phyloP scores from a whole-genome alignment of 2,888 invertebrate genomes.

The Ichneumoninae sp. region DNA sequence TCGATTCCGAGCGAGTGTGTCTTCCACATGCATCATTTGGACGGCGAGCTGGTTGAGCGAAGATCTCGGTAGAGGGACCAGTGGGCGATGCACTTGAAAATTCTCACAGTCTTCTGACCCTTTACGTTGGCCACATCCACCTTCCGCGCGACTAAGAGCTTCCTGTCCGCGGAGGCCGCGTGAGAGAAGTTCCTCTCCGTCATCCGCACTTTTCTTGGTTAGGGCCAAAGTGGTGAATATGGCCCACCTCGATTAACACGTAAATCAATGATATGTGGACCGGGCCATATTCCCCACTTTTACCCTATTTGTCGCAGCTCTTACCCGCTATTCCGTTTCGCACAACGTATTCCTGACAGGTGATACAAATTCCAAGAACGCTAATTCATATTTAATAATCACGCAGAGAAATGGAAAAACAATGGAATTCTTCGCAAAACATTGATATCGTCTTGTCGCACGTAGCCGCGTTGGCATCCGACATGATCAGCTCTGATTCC shows the following conservation, averaged over 20 bases:
- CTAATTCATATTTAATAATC: too few relatives aligned
- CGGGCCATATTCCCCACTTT: too few relatives aligned
- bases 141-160: slow-evolving; percentile 67
- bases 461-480: slow-evolving; percentile 56
- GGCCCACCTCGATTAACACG: too few relatives aligned
- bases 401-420: too few relatives aligned
- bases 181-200: slow-evolving; percentile 3
- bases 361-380: too few relatives aligned
- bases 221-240: too few relatives aligned
- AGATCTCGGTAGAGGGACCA: neutral
- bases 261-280: too few relatives aligned
- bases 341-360: too few relatives aligned
- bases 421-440: too few relatives aligned
- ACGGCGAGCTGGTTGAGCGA: slow-evolving; percentile 30
- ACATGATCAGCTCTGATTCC: slow-evolving; percentile 3
- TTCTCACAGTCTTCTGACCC: slow-evolving; percentile 62
- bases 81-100: slow-evolving; percentile 4
- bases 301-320: too few relatives aligned
- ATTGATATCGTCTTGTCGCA: neutral
- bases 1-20: slow-evolving; percentile 16
- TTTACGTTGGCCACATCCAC: neutral
- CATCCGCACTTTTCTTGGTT: too few relatives aligned
- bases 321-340: too few relatives aligned
- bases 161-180: slow-evolving; percentile 69
- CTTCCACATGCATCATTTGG: slow-evolving; percentile 75